Conservation (phyloP, 2,113 vertebrate genomes). For the Pterocles gutturalis region DNA sequence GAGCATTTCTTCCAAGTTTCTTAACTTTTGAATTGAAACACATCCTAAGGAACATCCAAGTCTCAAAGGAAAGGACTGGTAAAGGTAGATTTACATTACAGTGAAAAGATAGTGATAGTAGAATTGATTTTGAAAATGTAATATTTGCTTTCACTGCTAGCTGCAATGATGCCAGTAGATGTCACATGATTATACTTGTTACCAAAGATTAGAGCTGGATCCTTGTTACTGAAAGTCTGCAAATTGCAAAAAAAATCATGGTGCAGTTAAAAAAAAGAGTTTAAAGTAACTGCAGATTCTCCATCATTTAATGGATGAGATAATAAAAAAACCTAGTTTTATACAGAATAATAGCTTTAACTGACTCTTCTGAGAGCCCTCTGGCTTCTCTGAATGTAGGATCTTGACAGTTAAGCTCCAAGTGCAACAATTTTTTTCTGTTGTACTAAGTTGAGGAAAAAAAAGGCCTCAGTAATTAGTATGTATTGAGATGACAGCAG, state of each 20-base stretch:
- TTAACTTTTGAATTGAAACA: background rate
- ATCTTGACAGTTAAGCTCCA: background rate
- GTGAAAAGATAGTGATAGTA: background rate
- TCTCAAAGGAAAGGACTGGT: background rate
- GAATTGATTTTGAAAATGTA: background rate
- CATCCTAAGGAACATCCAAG: background rate
- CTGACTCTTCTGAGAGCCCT: background rate
- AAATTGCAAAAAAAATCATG: background rate
- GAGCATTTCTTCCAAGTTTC: background rate
- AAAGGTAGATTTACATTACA: background rate
- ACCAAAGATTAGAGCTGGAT: background rate
- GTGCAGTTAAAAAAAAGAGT: background rate
- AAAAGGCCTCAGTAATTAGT: background rate
- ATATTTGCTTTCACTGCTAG: background rate
- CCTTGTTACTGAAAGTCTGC: background rate
- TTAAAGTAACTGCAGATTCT: background rate
- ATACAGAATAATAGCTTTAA: background rate
- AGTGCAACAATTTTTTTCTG: background rate
- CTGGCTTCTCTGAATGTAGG: background rate
- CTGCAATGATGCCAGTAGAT: background rate
- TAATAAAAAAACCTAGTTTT: background rate
- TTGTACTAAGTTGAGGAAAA: background rate
- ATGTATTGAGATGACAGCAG: background rate
- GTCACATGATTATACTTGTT: background rate
- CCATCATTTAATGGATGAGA: background rate